phyloP scores from a whole-genome alignment of 92 coral and sea anemone species.

The Heteractis magnifica region DNA sequence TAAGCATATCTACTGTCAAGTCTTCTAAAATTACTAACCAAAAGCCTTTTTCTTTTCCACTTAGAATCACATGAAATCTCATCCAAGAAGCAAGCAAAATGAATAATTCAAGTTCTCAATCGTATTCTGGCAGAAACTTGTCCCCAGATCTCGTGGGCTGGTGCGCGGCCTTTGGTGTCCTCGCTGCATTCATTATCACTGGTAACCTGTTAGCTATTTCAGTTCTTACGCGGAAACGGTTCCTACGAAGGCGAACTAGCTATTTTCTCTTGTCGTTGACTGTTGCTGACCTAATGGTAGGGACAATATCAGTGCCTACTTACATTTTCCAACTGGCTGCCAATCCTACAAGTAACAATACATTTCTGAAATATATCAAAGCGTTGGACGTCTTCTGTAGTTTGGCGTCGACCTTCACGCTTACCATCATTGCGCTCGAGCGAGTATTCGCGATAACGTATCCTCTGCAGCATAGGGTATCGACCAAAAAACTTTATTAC shows the following conservation, averaged over 20 bases:
- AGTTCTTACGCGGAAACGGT: slow-evolving; percentile 65
- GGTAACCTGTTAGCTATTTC: slow-evolving; percentile 74
- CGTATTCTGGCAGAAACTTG: neutral
- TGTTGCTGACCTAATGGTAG: slow-evolving; percentile 73
- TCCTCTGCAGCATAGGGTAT: slow-evolving; percentile 71
- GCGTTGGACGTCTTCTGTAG: slow-evolving; percentile 75
- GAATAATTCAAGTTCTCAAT: slow-evolving; percentile 15
- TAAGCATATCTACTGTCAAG: neutral
- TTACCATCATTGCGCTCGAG: slow-evolving; percentile 79
- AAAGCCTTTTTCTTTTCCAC: neutral
- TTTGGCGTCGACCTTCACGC: slow-evolving; percentile 74
- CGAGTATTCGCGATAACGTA: slow-evolving; percentile 74
- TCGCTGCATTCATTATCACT: slow-evolving; percentile 57
- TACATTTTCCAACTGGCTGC: slow-evolving; percentile 63
- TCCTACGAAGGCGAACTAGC: slow-evolving; percentile 77
- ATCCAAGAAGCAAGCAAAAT: neutral
- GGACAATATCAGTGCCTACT: slow-evolving; percentile 71
- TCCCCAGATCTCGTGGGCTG: slow-evolving; percentile 49
- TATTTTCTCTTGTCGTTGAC: slow-evolving; percentile 70
- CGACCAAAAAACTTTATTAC: slow-evolving; percentile 56
- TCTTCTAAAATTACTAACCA: neutral
- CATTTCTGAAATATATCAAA: slow-evolving; percentile 49
- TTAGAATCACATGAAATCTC: neutral
- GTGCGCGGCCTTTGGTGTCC: slow-evolving; percentile 60
- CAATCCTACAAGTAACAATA: neutral